Percentiles rank a stretch among this genome's conserved stretches.
These are phyloP conservation scores for Cremastinae sp. DNA, from an alignment of 2,888 invertebrate species.

Conservation along the genomic window DNA sequence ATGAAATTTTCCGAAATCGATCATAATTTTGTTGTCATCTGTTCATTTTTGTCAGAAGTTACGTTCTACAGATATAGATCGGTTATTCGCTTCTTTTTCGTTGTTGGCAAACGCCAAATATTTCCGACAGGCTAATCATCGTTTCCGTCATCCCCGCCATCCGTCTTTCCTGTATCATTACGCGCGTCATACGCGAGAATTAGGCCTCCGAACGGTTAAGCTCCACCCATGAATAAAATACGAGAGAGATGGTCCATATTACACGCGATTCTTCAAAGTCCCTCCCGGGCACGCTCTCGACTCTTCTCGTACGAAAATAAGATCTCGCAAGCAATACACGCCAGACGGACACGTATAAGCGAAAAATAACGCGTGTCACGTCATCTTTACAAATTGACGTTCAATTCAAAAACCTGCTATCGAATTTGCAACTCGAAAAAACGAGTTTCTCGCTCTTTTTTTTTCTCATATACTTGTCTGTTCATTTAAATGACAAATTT, in stretches of 20 bases:
- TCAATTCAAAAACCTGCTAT: slow-evolving; percentile 45
- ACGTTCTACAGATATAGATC: not conserved
- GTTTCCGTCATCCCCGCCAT: slow-evolving; percentile 33
- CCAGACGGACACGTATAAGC: slow-evolving; percentile 2
- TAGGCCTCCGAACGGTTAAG: slow-evolving; percentile 22
- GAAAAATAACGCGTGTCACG: slow-evolving; percentile 42
- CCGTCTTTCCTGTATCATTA: slow-evolving; percentile 42
- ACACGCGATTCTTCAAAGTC: slow-evolving; percentile 43
- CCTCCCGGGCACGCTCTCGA: slow-evolving; percentile 41
- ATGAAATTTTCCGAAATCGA: not conserved
- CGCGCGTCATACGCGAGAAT: slow-evolving; percentile 35
- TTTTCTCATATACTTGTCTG: slow-evolving; percentile 1
- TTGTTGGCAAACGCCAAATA: slow-evolving; percentile 14
- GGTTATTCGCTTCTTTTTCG: slow-evolving; percentile 8
- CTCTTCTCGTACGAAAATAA: slow-evolving; percentile 30
- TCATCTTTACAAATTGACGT: slow-evolving; percentile 41
- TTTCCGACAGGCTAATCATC: slow-evolving; percentile 35
- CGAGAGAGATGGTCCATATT: slow-evolving; percentile 49
- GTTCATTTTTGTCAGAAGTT: not conserved
- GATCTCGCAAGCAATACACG: slow-evolving; percentile 13
- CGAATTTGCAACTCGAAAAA: slow-evolving; percentile 10
- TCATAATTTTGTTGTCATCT: not conserved
- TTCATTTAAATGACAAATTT: not conserved
- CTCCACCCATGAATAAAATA: slow-evolving; percentile 15
- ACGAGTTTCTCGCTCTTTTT: slow-evolving; percentile 3